Evolutionary conservation across 2,888 invertebrate species (phyloP), one percentile per base, ranked within the genome.

Genomic region (Criorhina ranunculi): DNA sequence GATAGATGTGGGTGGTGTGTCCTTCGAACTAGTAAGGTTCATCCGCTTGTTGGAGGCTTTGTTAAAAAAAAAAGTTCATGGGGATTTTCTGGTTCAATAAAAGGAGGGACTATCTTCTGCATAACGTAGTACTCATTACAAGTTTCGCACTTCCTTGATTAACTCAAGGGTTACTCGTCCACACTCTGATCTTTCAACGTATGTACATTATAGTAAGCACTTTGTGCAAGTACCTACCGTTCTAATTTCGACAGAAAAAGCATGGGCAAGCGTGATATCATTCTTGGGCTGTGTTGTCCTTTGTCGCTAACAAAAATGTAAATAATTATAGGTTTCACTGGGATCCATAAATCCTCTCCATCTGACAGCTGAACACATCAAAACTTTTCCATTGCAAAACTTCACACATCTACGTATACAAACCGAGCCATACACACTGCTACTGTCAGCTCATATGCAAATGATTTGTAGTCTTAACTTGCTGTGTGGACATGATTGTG

Each of bases 291-390:
- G 55, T 62, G 1, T 1, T 24, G 4, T 24, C 24, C 24, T 24
- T 24, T 24, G n/a, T n/a, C n/a, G 55, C 46, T 51, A 55, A 69
- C 81, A 76, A 83, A 77, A 70, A 70, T 76, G 37, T 85, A 75
- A 60, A 81, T 86, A 77, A 86, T 86, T 86, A 81, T 86, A 35
- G 55, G 53, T 55, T 67, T 76, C 64, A 46, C 35, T 64, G 33
- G 70, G 55, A 51, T 70, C 72, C 76, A 86, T 86, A 86, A 86
- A 86, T 86, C 76, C 55, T 57, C 67, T 49, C 49, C 66, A 59
- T 66, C 67, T 81, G 76, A 86, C 81, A 86, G 72, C 81, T 81
- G 85, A 86, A 76, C 80, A 72, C 80, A 81, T 86, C 76, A 76
- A 86, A 86, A 85, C 75, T 80, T 85, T 76, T 70, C 51, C 83